Conservation (phyloP, 2,888 invertebrate genomes). For the Shargacucullia verbasci region DNA sequence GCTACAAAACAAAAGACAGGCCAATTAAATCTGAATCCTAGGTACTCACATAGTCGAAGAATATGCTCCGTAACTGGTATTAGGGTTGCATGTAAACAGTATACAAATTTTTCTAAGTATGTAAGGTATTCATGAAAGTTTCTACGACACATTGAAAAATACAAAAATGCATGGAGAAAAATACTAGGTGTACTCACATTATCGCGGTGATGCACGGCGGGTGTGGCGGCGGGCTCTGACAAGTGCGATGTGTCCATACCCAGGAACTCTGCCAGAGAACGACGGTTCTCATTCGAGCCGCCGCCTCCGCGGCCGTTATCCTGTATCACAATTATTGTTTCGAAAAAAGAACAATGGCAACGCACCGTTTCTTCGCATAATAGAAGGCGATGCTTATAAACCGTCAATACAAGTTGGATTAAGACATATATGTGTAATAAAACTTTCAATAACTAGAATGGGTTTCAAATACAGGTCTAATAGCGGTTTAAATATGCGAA, state of each 20-base stretch:
- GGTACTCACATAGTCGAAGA: slow-evolving; percentile 44
- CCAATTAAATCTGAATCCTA: neutral
- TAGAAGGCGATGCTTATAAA: too few relatives aligned
- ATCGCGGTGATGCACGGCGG: slow-evolving; percentile 54
- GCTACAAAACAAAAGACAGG: too few relatives aligned
- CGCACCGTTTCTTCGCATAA: too few relatives aligned
- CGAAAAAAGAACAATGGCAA: too few relatives aligned
- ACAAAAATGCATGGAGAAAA: too few relatives aligned
- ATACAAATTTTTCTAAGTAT: neutral
- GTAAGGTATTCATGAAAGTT: too few relatives aligned
- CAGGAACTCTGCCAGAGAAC: slow-evolving; percentile 74
- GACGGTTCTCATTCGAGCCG: slow-evolving; percentile 74
- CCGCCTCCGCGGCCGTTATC: slow-evolving; percentile 75
- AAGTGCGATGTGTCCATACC: slow-evolving; percentile 68
- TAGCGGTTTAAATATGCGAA: too few relatives aligned
- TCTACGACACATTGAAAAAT: too few relatives aligned
- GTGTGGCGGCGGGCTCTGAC: slow-evolving; percentile 62
- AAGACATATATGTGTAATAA: too few relatives aligned
- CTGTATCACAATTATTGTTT: slow-evolving; percentile 55
- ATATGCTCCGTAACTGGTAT: slow-evolving; percentile 25
- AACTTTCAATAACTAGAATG: too few relatives aligned
- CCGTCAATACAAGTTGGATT: too few relatives aligned
- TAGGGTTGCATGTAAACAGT: slow-evolving; percentile 5
- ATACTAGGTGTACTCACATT: slow-evolving; percentile 78
- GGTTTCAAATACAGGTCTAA: too few relatives aligned